Conservation (phyloP, 2,113 vertebrate genomes). For the Tamias sibiricus region DNA sequence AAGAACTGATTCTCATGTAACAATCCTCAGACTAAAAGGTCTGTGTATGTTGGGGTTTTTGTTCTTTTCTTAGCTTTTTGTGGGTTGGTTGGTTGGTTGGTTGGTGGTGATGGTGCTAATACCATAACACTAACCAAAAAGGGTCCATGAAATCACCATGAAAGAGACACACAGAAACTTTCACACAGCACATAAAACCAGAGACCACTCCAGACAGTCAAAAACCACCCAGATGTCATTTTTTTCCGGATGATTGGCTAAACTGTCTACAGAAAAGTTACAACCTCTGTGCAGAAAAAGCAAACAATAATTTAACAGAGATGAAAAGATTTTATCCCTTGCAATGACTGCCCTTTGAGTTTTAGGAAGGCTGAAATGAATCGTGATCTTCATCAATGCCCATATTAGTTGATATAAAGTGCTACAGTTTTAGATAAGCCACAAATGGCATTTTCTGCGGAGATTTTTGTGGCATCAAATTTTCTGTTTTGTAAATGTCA, state of each 20-base stretch:
- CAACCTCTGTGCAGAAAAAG: conserved; percentile 14
- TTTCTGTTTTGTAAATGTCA: conserved; percentile 63
- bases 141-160: conserved; percentile 1
- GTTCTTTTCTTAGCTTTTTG: neutral
- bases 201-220: neutral
- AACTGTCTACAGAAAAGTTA: neutral
- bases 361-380: conserved; percentile 34
- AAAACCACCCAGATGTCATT: neutral
- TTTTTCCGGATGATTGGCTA: neutral
- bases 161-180: neutral
- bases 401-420: neutral
- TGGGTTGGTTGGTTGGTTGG: neutral
- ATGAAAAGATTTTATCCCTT: conserved; percentile 33
- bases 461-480: neutral
- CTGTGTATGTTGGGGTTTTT: neutral
- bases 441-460: conserved; percentile 53
- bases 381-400: neutral
- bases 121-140: conserved; percentile 33
- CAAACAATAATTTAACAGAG: neutral
- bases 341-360: neutral
- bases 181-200: neutral
- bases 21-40: neutral
- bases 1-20: neutral
- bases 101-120: neutral
- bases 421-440: conserved; percentile 43